Conservation (phyloP, 2,113 vertebrate genomes). For the Istiophorus platypterus region DNA sequence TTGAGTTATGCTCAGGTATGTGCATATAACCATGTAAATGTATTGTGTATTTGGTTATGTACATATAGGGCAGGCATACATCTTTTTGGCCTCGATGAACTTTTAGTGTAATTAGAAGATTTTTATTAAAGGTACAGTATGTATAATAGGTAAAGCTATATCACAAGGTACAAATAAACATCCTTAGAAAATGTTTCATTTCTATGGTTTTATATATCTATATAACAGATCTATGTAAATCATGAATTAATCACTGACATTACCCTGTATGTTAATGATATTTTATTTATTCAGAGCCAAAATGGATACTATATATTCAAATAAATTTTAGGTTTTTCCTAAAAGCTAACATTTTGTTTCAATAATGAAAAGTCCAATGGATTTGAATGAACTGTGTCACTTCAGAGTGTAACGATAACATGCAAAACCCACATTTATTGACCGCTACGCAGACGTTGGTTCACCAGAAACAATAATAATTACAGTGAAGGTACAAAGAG, state of each 20-base stretch:
- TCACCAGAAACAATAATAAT: conserved; percentile 22
- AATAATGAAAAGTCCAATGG: background rate
- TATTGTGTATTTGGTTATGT: conserved; percentile 82
- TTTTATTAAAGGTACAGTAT: conserved; percentile 82
- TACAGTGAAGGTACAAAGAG: background rate
- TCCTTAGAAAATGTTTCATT: conserved; percentile 70
- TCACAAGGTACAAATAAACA: conserved; percentile 82
- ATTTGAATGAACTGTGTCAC: conserved; percentile 22
- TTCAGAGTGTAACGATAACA: conserved; percentile 12
- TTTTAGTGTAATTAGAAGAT: conserved; percentile 81
- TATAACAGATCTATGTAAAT: conserved; percentile 49
- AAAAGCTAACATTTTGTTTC: conserved; percentile 35
- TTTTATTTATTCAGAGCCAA: conserved; percentile 66
- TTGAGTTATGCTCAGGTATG: conserved; percentile 88
- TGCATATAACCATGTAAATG: conserved; percentile 86
- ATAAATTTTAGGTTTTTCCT: conserved; percentile 63
- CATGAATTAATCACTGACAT: conserved; percentile 37
- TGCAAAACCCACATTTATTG: conserved; percentile 21
- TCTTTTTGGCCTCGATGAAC: conserved; percentile 77
- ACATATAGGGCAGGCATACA: conserved; percentile 78
- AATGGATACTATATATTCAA: conserved; percentile 64
- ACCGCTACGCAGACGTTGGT: conserved; percentile 9
- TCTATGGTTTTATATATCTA: conserved; percentile 66
- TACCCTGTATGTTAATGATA: conserved; percentile 56
- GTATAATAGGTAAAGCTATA: conserved; percentile 79